A percentile compares a stretch with the other conserved stretches of the same genome.
Evolutionary conservation across 2,888 invertebrate species (phyloP).

Genomic region (Drosophila hamatofila): DNA sequence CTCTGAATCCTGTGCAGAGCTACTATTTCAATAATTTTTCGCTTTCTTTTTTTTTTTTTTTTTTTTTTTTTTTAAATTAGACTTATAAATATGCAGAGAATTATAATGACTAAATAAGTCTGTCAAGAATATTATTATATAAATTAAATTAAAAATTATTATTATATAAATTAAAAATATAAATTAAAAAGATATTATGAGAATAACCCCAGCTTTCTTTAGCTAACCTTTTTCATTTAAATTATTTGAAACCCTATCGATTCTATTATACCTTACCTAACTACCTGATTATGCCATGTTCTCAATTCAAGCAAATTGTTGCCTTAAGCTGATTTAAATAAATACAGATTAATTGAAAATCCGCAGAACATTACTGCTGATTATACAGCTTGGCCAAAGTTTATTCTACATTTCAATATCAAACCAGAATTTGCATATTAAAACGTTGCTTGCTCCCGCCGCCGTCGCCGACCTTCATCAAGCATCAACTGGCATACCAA

Average conservation of each 20-base stretch:
- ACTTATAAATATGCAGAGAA: too few species aligned
- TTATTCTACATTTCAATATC: slow-evolving; percentile 1
- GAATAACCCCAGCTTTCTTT: background rate
- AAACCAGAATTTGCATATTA: background rate
- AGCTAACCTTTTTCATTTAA: background rate
- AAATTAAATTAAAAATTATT: too few species aligned
- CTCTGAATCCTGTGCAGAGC: background rate
- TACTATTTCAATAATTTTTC: background rate
- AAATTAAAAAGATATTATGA: too few species aligned
- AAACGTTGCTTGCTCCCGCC: background rate
- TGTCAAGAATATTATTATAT: too few species aligned
- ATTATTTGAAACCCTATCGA: background rate
- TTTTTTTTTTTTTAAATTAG: too few species aligned
- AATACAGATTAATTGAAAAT: slow-evolving; percentile 8
- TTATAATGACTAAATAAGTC: too few species aligned
- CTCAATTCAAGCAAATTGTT: background rate
- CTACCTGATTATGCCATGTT: background rate
- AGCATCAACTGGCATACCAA: background rate
- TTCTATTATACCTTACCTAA: background rate
- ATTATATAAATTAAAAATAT: too few species aligned
- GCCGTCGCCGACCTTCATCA: background rate
- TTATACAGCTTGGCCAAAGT: background rate
- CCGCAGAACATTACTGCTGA: slow-evolving; percentile 5
- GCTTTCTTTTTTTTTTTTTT: too few species aligned
- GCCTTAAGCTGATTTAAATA: slow-evolving; percentile 1